These are phyloP conservation scores for Dicentrarchus labrax DNA, from an alignment of 2,113 vertebrate genomes.

Conservation along the genomic window DNA sequence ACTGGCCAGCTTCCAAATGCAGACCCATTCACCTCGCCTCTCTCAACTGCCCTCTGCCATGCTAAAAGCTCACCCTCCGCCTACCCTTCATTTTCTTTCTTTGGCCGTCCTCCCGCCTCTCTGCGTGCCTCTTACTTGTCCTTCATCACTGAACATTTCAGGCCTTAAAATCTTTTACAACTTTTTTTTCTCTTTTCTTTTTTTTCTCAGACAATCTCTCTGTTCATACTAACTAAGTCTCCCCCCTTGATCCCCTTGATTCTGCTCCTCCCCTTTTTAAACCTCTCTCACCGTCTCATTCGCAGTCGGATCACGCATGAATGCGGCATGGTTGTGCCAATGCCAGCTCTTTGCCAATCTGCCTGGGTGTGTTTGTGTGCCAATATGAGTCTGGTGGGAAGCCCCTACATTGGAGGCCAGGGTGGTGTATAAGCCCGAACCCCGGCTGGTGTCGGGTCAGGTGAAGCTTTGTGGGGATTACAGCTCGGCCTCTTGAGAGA, in stretches of 20 bases:
- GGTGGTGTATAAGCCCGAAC: constrained; percentile 29
- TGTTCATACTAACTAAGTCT: constrained; percentile 63
- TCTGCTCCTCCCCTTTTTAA: constrained; percentile 72
- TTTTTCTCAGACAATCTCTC: constrained; percentile 59
- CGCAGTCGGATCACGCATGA: constrained; percentile 82
- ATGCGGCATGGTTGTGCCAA: constrained; percentile 85
- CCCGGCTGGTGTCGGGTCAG: constrained; percentile 65
- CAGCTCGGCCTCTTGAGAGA: constrained; percentile 48
- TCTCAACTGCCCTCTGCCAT: constrained; percentile 61
- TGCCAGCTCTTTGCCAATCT: constrained; percentile 84
- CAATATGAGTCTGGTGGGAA: constrained; percentile 69
- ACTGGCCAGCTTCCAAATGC: constrained; percentile 71
- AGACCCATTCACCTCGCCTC: constrained; percentile 69
- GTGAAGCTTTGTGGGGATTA: constrained; percentile 67
- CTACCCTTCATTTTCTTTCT: constrained; percentile 65
- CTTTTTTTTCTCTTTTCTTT: constrained; percentile 49
- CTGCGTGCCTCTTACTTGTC: constrained; percentile 62
- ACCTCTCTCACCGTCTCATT: constrained; percentile 78
- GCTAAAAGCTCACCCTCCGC: constrained; percentile 61
- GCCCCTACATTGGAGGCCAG: constrained; percentile 50
- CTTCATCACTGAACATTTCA: constrained; percentile 69
- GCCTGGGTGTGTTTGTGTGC: constrained; percentile 75
- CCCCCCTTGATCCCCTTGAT: constrained; percentile 66
- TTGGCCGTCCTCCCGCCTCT: constrained; percentile 61
- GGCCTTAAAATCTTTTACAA: constrained; percentile 64